Evolutionary conservation across 2,888 invertebrate genomes (phyloP), one percentile per base, ranked within the genome.

Genomic region (Thelaira solivaga): DNA sequence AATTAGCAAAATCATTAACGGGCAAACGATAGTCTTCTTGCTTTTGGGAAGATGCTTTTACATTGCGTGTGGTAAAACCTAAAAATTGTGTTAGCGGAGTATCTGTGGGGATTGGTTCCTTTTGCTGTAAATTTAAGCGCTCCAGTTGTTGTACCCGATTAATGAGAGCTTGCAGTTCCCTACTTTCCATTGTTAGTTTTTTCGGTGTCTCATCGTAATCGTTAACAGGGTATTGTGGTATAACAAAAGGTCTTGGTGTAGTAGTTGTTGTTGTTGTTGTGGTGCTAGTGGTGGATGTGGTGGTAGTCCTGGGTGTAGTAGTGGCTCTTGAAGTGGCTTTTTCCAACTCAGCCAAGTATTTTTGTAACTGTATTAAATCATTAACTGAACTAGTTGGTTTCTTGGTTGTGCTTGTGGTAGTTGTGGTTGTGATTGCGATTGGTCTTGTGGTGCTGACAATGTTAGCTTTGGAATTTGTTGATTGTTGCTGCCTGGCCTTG

Each of bases 121-220:
- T 45, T 13, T 67, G 68, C 11, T 72, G 73, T 7, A 41, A 71
- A 61, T 85, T 85, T 0, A 85, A 79, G 16, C 85, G 85, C 74
- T 88, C 88, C 74, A 88, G 59, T 62, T 88, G 86, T 51, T 86
- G 86, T 0, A 91, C 89, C 6, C 91, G 89, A 10, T 88, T 89
- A 20, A 91, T 85, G 1, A 91, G 82, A 64, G 90, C 89, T 64
- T 89, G 89, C 2, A 91, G 83, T 77, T 90, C 90, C 3, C 88
- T 85, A 34, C 90, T 88, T 82, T 92, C 91, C n/a, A 82, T 55
- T 1, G 80, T 76, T 2, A 82, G 55, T 34, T 83, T 84, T 1
- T 82, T 82, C 1, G 80, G 71, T 16, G 68, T 76, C 7, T 41
- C 43, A 1, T 75, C 67, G 2, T 47, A 43, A 6, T 72, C 43